Evolutionary conservation across 2,797 vertebrate genomes (phyloP), one percentile per base, ranked within the genome.

Genomic region (Podargus strigoides): DNA sequence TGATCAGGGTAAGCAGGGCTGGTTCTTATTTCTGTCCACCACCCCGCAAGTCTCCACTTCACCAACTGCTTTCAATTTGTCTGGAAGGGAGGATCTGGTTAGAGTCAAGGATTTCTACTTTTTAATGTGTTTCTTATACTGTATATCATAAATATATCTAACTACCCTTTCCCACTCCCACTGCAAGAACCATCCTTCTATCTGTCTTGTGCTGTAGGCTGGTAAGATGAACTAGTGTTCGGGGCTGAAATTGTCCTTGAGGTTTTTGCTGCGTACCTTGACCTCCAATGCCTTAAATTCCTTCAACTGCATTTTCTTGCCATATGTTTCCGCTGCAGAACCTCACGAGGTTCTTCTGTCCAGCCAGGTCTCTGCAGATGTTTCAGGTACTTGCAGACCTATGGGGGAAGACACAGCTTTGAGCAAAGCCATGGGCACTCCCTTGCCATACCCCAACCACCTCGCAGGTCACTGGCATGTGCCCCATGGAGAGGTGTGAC

Each of bases 31-130:
- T 88, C 87, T 92, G 46, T 49, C 76, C 41, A 44, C 84, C 44
- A 60, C n/a, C 14, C 63, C 42, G 11, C 77, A 56, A 44, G 79
- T 60, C 80, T 88, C 59, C 42, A 37, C 18, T 77, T 62, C 64
- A 81, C 60, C 87, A 79, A 63, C 85, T 92, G 79, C 85, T 95
- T 92, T 52, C 80, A 94, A 47, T 94, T 91, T 92, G 63, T 79
- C 79, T 91, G 89, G 47, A 62, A 76, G 22, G 67, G 52, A 92
- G 59, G 52, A 62, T 78, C 82, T 72, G 60, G 15, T 84, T 81
- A 27, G 64, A 90, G 72, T 56, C 60, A 77, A 91, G 23, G 39
- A 66, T 87, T 96, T 93, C 83, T 78, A 37, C 36, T 70, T 73
- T 86, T 59, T 67, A 81, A 87, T 82, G 34, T 2, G 1, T 62